Base-by-base conservation (phyloP, 2,113 vertebrate species). In the Nesogale talazaci region DNA sequence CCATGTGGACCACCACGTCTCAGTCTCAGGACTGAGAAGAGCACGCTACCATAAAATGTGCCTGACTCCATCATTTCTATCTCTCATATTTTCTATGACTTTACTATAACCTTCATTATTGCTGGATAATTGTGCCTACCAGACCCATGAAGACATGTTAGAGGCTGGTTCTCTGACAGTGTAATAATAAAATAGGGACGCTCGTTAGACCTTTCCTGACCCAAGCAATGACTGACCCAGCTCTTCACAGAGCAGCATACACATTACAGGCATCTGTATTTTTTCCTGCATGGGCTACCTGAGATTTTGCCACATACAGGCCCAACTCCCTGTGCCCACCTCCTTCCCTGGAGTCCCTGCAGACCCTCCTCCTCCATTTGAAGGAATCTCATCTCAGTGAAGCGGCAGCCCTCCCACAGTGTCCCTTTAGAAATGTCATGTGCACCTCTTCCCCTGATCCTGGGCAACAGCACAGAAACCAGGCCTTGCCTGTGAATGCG, bases 351-450 rank as follows among this genome's bases (percentile, higher is more conserved):
- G 38, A 84, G 74, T 14, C 80, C 22, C 61, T 81, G 31, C 77
- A 38, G 22, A 74, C 52, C 74, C 29, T 42, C 52, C 7, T 63
- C 46, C n/a, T 83, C 59, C 34, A 67, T 72, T 86, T 77, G 40
- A 90, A 75, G 75, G 59, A 84, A 90, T 57, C 52, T 3, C 83
- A 90, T 57, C 52, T 3, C n/a, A 34, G 17, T 27, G 29, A 89
- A 77, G 38, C 83, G 86, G 56, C 40, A 61, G 72, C 40, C 42
- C 46, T 85, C 38, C 61, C 84, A 74, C 16, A 78, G 40, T 89
- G 90, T 78, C 84, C 89, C 84, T 90, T 88, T 76, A 3, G 90
- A 94, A 91, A 72, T 34, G 31, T 80, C 84, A 83, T 65, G 72
- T 20, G 20, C 34, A 42, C 84, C 76, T 94, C 72, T 78, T 88